Conservation (phyloP, 2,888 invertebrate genomes). For the Acanthosepion esculentum region DNA sequence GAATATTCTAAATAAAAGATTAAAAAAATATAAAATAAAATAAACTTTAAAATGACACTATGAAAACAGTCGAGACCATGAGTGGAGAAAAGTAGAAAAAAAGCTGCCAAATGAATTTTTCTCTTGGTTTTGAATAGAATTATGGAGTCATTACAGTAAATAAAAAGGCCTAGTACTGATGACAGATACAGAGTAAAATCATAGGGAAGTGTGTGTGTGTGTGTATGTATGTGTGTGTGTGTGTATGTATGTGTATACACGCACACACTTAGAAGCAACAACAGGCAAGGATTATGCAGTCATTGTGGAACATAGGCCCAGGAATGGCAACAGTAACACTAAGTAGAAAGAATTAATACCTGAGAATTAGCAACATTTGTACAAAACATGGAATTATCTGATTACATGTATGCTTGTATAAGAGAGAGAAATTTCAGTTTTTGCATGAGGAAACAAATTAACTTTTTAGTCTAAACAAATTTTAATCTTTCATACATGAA, state of each 20-base stretch:
- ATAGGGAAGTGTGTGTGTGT: not conserved
- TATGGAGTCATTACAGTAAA: not conserved
- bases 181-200: not conserved
- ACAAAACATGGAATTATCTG: constrained; percentile 12
- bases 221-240: not conserved
- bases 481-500: not conserved
- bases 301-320: not conserved
- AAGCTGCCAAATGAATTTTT: constrained; percentile 1
- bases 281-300: not conserved
- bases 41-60: no score
- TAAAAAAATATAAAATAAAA: no score
- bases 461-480: not conserved
- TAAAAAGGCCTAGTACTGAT: not conserved
- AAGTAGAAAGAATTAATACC: constrained; percentile 11
- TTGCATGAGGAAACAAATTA: not conserved
- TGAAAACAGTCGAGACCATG: not conserved
- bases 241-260: not conserved
- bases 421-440: not conserved
- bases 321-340: not conserved
- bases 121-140: not conserved
- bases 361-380: not conserved
- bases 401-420: not conserved
- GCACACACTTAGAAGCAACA: not conserved
- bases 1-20: not conserved
- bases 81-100: not conserved